Evolutionary conservation across 1,140 invertebrate species (phyloP).

Genomic region (Euwallacea similis): DNA sequence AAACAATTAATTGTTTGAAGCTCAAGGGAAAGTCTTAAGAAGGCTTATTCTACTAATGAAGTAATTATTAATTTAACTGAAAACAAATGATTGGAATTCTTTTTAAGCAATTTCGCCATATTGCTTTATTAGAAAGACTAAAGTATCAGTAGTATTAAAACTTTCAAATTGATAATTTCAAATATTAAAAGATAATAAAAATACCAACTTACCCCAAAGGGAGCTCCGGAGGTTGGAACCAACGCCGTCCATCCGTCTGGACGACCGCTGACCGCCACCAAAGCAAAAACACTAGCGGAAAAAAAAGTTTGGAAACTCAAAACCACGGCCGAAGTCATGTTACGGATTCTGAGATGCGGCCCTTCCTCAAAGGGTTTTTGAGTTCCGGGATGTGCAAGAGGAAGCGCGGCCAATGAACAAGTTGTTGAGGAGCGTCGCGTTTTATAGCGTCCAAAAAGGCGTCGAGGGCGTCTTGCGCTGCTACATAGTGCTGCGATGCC

Average conservation of each 20-base stretch:
- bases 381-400: constrained; percentile 16
- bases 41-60: no score
- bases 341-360: constrained; percentile 1
- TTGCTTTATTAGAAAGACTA: no score
- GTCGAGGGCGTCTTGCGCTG: constrained; percentile 31
- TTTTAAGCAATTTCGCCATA: no score
- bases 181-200: no score
- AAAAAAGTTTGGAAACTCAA: constrained; percentile 8
- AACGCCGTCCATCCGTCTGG: constrained; percentile 22
- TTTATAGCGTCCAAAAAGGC: constrained; percentile 25
- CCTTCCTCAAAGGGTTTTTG: background rate
- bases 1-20: no score
- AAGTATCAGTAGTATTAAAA: no score
- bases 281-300: constrained; percentile 1
- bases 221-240: constrained; percentile 4
- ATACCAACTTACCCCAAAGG: constrained; percentile 7
- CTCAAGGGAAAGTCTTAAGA: no score
- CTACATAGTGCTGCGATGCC: constrained; percentile 3
- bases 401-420: constrained; percentile 22
- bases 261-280: constrained; percentile 8
- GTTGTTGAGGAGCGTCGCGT: constrained; percentile 27
- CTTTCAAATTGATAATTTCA: no score
- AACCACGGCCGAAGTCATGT: constrained; percentile 9
- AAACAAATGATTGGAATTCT: no score
- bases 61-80: no score